phyloP scores from a whole-genome alignment of 2,888 invertebrate species.

The Brenthis daphne region DNA sequence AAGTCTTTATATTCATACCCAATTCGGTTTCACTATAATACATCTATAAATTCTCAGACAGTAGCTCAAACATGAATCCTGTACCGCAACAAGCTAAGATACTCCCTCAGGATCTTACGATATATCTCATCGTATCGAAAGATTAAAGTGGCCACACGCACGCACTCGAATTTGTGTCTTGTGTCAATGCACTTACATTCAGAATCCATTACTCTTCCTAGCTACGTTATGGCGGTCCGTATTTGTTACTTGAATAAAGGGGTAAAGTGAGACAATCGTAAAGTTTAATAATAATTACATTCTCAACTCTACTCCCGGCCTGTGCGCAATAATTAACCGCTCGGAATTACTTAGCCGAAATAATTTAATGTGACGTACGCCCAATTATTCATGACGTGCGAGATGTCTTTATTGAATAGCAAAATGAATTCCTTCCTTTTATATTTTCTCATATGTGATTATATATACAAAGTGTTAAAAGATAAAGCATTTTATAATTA shows the following conservation, averaged over 20 bases:
- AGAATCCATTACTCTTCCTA: constrained; percentile 43
- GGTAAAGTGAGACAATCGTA: constrained; percentile 83
- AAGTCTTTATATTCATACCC: constrained; percentile 20
- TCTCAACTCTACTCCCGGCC: constrained; percentile 80
- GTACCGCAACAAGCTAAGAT: constrained; percentile 78
- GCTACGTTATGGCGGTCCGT: constrained; percentile 50
- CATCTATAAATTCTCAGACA: constrained; percentile 64
- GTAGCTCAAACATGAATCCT: constrained; percentile 77
- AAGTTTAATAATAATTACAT: constrained; percentile 83
- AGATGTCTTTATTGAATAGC: constrained; percentile 45
- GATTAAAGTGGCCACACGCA: constrained; percentile 39
- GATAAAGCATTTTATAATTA: no score
- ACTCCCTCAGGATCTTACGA: constrained; percentile 76
- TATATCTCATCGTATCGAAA: constrained; percentile 54
- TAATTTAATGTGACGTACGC: constrained; percentile 80
- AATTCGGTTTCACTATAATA: constrained; percentile 34
- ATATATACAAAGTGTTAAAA: not conserved
- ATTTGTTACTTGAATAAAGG: constrained; percentile 58
- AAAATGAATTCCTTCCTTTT: constrained; percentile 12
- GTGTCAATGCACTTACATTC: constrained; percentile 40
- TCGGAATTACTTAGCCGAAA: constrained; percentile 82
- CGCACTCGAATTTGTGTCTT: constrained; percentile 50
- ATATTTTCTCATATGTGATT: not conserved
- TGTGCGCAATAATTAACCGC: constrained; percentile 82
- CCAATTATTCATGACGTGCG: constrained; percentile 58